These are phyloP conservation scores for Globodera rostochiensis DNA, from an alignment of 1,140 invertebrate genomes.

Conservation along the genomic window DNA sequence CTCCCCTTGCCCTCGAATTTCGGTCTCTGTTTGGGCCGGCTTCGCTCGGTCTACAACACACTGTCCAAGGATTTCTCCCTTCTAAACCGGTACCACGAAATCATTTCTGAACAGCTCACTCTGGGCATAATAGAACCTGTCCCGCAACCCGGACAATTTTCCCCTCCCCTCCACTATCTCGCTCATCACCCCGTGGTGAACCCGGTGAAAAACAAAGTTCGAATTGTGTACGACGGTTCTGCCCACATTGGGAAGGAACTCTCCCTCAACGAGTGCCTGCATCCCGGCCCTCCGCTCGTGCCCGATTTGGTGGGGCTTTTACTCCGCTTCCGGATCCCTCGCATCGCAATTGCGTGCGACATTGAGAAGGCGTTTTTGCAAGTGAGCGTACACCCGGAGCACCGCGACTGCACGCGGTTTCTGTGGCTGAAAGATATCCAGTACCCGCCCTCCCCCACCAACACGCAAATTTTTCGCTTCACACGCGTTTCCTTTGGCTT, in stretches of 20 bases:
- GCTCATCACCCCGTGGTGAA: neutral
- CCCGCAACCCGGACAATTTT: neutral
- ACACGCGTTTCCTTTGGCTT: conserved; percentile 1
- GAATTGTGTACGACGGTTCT: conserved; percentile 10
- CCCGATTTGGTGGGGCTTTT: neutral
- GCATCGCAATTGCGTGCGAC: neutral
- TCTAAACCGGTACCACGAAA: neutral
- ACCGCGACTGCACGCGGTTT: neutral
- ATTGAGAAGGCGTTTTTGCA: conserved; percentile 1
- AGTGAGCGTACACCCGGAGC: neutral
- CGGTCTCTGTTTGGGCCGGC: neutral
- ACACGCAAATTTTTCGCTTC: neutral
- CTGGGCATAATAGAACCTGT: neutral
- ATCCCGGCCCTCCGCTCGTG: neutral
- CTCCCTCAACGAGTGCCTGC: neutral
- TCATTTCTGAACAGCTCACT: neutral
- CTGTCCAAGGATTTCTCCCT: neutral
- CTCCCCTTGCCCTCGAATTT: neutral
- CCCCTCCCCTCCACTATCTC: neutral
- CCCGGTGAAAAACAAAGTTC: neutral
- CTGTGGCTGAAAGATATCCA: neutral
- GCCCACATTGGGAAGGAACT: neutral
- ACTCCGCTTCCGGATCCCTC: conserved; percentile 1
- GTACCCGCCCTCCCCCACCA: neutral
- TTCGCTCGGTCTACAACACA: neutral